phyloP scores from a whole-genome alignment of 2,888 invertebrate species.

The Tiliacea citrago region DNA sequence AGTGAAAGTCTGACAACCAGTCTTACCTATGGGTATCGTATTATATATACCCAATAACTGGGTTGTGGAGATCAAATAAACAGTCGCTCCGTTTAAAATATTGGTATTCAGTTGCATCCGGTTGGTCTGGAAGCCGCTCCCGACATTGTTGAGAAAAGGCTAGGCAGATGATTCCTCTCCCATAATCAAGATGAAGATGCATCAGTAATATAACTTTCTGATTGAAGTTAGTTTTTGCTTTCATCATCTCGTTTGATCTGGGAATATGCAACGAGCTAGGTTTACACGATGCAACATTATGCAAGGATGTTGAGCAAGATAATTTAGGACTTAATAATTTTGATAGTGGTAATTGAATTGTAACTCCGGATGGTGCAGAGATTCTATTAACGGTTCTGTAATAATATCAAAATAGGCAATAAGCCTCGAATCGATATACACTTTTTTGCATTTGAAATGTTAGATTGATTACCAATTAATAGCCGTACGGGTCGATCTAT shows the following conservation, averaged over 20 bases:
- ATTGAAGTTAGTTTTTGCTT: conserved; percentile 27
- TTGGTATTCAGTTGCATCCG: background rate
- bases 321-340: conserved; percentile 18
- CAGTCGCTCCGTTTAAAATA: background rate
- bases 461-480: background rate
- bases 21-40: background rate
- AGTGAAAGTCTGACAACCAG: background rate
- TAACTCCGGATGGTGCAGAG: background rate
- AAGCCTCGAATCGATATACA: background rate
- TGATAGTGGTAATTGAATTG: conserved; percentile 9
- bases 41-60: background rate
- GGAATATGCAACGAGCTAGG: conserved; percentile 6
- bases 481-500: no score
- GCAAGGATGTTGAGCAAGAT: conserved; percentile 19
- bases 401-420: background rate
- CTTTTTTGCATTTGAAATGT: background rate
- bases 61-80: no score
- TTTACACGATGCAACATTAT: conserved; percentile 16
- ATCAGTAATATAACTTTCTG: background rate
- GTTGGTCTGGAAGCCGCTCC: background rate
- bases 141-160: background rate
- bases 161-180: no score
- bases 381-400: background rate
- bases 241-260: conserved; percentile 14
- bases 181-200: background rate